phyloP scores from a whole-genome alignment of 2,888 invertebrate species.

The Dolomedes plantarius region DNA sequence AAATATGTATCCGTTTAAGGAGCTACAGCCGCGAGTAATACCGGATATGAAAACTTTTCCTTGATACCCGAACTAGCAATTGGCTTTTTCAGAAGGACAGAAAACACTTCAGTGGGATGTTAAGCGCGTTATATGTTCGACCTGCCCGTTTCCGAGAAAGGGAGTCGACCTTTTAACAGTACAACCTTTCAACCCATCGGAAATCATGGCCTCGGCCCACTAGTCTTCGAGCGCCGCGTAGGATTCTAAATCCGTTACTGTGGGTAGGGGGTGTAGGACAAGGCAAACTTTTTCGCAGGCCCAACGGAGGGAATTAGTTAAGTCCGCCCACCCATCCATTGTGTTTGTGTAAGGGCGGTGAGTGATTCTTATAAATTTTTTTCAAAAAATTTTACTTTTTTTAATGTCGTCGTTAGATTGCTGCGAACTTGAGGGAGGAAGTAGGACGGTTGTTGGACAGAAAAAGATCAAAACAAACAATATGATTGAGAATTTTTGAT shows the following conservation, averaged over 20 bases:
- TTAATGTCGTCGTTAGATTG: background rate
- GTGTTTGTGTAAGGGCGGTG: background rate
- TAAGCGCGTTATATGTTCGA: background rate
- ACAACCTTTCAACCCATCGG: background rate
- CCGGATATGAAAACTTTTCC: too few species aligned
- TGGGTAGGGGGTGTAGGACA: background rate
- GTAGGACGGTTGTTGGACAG: too few species aligned
- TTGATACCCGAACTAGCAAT: too few species aligned
- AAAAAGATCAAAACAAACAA: too few species aligned
- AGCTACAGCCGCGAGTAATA: too few species aligned
- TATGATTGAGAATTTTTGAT: too few species aligned
- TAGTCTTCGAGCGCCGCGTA: background rate
- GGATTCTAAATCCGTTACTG: slow-evolving; percentile 11
- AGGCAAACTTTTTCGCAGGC: background rate
- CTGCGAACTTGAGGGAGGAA: too few species aligned
- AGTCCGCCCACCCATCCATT: background rate
- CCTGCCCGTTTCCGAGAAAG: background rate
- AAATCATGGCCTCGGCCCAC: background rate
- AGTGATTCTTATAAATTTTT: background rate
- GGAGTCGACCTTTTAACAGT: background rate
- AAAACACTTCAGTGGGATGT: too few species aligned
- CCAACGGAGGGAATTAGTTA: background rate
- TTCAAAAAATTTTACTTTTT: background rate
- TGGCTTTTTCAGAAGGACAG: too few species aligned
- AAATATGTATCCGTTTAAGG: too few species aligned